Conservation (phyloP, 1,140 invertebrate genomes). For the Coptotermes formosanus region DNA sequence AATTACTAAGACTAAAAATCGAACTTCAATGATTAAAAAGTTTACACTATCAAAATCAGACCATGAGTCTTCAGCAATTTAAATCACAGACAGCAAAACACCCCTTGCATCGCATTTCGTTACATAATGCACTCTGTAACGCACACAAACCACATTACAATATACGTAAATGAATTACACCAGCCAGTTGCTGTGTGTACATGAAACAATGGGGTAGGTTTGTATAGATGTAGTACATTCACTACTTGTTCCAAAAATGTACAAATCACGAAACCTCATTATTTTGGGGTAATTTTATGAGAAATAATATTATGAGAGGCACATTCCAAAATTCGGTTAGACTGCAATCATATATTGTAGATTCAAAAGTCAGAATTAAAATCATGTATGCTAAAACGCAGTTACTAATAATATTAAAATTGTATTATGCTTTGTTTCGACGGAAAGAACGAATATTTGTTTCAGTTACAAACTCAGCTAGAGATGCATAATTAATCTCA, state of each 20-base stretch:
- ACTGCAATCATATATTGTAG: neutral
- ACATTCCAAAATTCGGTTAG: neutral
- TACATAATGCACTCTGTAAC: neutral
- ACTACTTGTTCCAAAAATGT: neutral
- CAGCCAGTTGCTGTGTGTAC: neutral
- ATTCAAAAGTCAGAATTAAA: neutral
- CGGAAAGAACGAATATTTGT: neutral
- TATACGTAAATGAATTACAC: neutral
- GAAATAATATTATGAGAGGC: neutral
- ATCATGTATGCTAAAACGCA: neutral
- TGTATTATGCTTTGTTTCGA: neutral
- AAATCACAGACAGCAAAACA: slow-evolving; percentile 9
- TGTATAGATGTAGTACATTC: neutral
- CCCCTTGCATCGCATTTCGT: neutral
- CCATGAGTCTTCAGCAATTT: neutral
- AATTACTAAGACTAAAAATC: neutral
- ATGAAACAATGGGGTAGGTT: neutral
- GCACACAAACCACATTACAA: slow-evolving; percentile 4
- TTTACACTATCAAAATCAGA: slow-evolving; percentile 1
- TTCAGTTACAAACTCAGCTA: neutral
- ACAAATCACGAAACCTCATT: neutral
- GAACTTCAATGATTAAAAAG: slow-evolving; percentile 4
- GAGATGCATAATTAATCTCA: neutral
- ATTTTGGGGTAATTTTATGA: neutral
- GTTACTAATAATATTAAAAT: neutral